phyloP scores from a whole-genome alignment of 2,888 invertebrate genomes.

The Cosmorhoe ocellata region DNA sequence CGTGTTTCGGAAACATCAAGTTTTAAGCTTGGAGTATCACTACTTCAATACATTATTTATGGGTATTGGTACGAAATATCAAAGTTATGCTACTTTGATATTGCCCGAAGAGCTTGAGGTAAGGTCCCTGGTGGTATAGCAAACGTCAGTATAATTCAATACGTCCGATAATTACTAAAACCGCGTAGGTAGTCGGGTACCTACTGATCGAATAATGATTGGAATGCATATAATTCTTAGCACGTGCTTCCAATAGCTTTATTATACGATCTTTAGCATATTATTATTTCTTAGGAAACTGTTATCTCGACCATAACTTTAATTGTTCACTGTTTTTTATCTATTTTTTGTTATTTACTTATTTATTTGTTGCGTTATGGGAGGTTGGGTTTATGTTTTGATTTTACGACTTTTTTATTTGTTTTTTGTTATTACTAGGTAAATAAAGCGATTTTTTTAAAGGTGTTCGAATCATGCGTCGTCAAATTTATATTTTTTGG shows the following conservation, averaged over 20 bases:
- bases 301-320: slow-evolving; percentile 62
- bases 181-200: slow-evolving; percentile 53
- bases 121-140: no score
- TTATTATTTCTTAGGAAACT: slow-evolving; percentile 47
- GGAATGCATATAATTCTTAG: slow-evolving; percentile 57
- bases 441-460: no score
- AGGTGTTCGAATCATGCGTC: no score
- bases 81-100: no score
- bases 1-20: no score
- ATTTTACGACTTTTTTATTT: slow-evolving; percentile 37
- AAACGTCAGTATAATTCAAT: no score
- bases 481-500: no score
- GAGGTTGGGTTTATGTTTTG: slow-evolving; percentile 56
- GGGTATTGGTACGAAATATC: no score
- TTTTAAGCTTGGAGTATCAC: no score
- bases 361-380: slow-evolving; percentile 58
- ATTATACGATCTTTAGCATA: slow-evolving; percentile 69
- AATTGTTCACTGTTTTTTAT: slow-evolving; percentile 66
- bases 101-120: no score
- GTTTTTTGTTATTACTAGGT: slow-evolving; percentile 27
- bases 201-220: slow-evolving; percentile 14
- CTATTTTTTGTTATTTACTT: slow-evolving; percentile 48
- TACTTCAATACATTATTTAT: no score
- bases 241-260: slow-evolving; percentile 70
- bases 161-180: slow-evolving; percentile 62